Conservation (phyloP, 2,888 invertebrate species). For the Theretra japonica region DNA sequence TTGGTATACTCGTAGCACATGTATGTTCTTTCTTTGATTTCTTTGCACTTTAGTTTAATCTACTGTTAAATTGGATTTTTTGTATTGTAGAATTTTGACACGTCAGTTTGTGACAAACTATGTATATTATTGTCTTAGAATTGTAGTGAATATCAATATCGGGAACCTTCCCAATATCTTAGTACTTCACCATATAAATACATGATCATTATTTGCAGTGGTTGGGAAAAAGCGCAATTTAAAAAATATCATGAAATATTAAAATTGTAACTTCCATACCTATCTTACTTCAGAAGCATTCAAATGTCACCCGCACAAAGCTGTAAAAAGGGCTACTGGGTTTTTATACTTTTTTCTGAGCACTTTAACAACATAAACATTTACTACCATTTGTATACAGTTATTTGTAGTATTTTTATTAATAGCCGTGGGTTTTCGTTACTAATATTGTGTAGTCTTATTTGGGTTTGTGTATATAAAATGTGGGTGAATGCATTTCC, state of each 20-base stretch:
- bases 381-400: neutral
- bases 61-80: no score
- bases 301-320: constrained; percentile 6
- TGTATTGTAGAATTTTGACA: no score
- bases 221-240: neutral
- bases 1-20: no score
- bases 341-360: neutral
- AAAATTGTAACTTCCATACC: neutral
- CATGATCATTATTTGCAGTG: no score
- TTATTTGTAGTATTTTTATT: neutral
- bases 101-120: no score
- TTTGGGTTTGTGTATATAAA: neutral
- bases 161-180: no score
- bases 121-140: no score
- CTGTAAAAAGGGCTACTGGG: neutral
- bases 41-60: no score
- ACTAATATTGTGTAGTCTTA: neutral
- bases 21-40: no score
- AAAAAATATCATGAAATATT: neutral
- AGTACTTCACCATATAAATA: no score
- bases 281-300: neutral
- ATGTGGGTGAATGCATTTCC: neutral
- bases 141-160: no score
- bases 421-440: neutral
- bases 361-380: neutral